These are phyloP conservation scores for Anthopleura xanthogrammica DNA, from an alignment of 92 coral and sea anemone species.

Conservation along the genomic window DNA sequence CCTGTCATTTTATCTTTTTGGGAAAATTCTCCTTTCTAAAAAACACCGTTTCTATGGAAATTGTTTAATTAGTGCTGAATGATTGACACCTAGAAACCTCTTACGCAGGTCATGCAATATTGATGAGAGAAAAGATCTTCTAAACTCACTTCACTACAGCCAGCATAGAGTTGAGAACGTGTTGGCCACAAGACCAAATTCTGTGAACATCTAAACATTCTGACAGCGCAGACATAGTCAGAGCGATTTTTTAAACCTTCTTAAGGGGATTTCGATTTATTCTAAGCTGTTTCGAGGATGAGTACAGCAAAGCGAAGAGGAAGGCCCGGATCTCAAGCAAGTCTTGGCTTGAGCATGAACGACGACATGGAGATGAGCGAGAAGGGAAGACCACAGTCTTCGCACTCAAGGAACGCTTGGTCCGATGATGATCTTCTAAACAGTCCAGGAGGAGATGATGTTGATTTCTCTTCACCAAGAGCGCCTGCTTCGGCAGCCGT, in stretches of 20 bases:
- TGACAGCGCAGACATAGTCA: slow-evolving; percentile 15
- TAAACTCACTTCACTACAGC: slow-evolving; percentile 39
- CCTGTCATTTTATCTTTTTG: slow-evolving; percentile 6
- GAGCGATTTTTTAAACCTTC: slow-evolving; percentile 13
- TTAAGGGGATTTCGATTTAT: not conserved
- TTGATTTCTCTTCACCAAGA: slow-evolving; percentile 82
- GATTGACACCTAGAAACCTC: slow-evolving; percentile 65
- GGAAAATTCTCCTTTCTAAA: not conserved
- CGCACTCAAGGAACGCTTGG: slow-evolving; percentile 95
- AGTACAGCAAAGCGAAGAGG: slow-evolving; percentile 70
- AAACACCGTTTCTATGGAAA: slow-evolving; percentile 56
- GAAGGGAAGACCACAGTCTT: slow-evolving; percentile 76
- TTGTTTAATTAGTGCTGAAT: slow-evolving; percentile 51
- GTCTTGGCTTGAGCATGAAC: slow-evolving; percentile 82
- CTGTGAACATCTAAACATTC: slow-evolving; percentile 1
- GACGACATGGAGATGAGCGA: slow-evolving; percentile 91
- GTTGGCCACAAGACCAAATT: slow-evolving; percentile 4
- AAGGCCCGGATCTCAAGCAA: slow-evolving; percentile 88
- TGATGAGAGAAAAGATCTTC: slow-evolving; percentile 41
- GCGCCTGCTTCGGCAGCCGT: slow-evolving; percentile 95
- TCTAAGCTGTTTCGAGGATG: slow-evolving; percentile 31
- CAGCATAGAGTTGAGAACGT: slow-evolving; percentile 18
- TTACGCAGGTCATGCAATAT: slow-evolving; percentile 70
- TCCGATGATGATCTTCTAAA: slow-evolving; percentile 78
- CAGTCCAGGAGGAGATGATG: slow-evolving; percentile 84